Evolutionary conservation across 1,140 invertebrate genomes (phyloP).

Genomic region (Caerostris extrusa): DNA sequence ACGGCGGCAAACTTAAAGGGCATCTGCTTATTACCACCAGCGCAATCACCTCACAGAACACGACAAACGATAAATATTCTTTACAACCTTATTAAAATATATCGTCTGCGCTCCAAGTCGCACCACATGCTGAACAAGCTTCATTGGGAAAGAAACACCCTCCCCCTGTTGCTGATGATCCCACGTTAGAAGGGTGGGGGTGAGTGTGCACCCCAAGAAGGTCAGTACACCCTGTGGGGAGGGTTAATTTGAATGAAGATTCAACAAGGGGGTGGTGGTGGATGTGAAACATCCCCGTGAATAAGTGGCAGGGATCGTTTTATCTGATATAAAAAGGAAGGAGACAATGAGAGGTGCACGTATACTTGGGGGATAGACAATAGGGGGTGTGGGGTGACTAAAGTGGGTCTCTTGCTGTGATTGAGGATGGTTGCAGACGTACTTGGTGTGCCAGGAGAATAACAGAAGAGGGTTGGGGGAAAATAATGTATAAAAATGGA

Average conservation of each 20-base stretch:
- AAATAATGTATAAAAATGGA: slow-evolving; percentile 23
- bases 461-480: neutral
- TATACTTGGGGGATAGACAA: slow-evolving; percentile 10
- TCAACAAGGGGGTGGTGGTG: neutral
- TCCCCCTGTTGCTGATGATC: neutral
- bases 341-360: slow-evolving; percentile 26
- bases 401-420: slow-evolving; percentile 45
- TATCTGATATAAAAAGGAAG: slow-evolving; percentile 55
- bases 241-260: slow-evolving; percentile 66
- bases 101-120: neutral
- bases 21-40: slow-evolving; percentile 55
- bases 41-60: neutral
- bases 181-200: neutral
- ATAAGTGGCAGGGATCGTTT: slow-evolving; percentile 41
- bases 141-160: neutral
- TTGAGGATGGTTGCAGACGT: slow-evolving; percentile 9
- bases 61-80: slow-evolving; percentile 69
- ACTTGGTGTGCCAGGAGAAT: neutral
- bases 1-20: neutral
- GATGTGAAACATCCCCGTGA: neutral
- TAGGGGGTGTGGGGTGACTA: neutral
- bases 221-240: slow-evolving; percentile 27
- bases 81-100: slow-evolving; percentile 72
- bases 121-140: slow-evolving; percentile 49
- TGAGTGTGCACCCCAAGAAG: neutral